phyloP scores from a whole-genome alignment of 2,888 invertebrate genomes.

The Lamellibrachia columna region DNA sequence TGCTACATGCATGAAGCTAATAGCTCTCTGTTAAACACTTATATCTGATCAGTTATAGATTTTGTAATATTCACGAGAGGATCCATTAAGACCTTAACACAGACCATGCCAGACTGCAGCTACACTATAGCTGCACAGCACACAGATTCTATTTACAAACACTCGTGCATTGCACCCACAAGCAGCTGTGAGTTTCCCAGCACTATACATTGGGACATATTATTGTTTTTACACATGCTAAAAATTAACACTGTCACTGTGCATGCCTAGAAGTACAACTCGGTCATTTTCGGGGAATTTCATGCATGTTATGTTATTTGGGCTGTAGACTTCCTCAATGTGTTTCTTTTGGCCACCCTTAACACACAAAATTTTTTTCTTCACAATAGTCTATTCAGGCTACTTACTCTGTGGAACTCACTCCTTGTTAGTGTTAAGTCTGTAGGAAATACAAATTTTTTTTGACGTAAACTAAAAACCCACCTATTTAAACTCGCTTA shows the following conservation, averaged over 20 bases:
- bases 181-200: background rate
- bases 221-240: background rate
- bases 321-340: background rate
- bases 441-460: no score
- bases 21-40: no score
- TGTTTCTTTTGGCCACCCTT: background rate
- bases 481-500: no score
- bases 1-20: background rate
- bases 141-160: constrained; percentile 10
- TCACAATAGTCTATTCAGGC: no score
- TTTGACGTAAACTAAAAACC: no score
- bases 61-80: no score
- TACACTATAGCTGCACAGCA: background rate
- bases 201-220: background rate
- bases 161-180: background rate
- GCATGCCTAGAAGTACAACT: background rate
- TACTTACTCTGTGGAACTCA: no score
- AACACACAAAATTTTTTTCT: background rate
- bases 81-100: background rate
- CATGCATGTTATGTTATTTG: background rate
- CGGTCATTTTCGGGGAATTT: background rate
- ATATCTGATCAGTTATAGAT: no score
- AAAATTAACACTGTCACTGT: background rate
- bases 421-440: no score
- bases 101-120: background rate